Conservation (phyloP, 2,113 vertebrate genomes). For the Sclerurus mexicanus region DNA sequence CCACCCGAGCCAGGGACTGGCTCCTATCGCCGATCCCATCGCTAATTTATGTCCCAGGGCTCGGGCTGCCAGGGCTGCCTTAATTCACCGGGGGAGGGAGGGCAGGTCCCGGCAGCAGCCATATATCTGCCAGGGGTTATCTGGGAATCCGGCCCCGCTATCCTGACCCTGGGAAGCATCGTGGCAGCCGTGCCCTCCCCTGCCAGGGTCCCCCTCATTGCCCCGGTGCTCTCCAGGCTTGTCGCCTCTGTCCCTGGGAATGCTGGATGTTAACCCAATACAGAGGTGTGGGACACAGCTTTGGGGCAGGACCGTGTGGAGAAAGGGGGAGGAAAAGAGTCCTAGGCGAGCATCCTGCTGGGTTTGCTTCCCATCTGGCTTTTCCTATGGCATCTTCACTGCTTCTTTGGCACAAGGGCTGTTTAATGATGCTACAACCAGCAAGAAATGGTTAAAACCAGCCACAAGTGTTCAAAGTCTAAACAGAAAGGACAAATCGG, state of each 20-base stretch:
- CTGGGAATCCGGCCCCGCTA: background rate
- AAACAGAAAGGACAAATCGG: background rate
- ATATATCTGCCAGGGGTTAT: slow-evolving; percentile 53
- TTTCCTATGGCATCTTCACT: background rate
- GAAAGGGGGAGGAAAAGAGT: background rate
- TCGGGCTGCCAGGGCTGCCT: background rate
- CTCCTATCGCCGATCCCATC: background rate
- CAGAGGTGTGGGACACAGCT: background rate
- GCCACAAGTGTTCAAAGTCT: background rate
- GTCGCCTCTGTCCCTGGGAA: background rate
- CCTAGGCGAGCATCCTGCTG: background rate
- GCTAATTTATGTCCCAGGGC: background rate
- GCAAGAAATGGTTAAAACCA: background rate
- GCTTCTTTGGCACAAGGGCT: too few species aligned
- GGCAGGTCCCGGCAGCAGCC: background rate
- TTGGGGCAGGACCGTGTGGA: background rate
- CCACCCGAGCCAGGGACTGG: background rate
- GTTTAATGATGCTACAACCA: background rate
- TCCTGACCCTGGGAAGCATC: background rate
- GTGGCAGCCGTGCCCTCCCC: background rate
- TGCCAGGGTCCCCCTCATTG: background rate
- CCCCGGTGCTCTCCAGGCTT: background rate
- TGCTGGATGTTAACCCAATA: background rate
- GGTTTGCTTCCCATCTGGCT: background rate
- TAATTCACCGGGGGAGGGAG: background rate